Base-by-base conservation (phyloP, 2,888 invertebrate species). In the Epicampocera succincta region DNA sequence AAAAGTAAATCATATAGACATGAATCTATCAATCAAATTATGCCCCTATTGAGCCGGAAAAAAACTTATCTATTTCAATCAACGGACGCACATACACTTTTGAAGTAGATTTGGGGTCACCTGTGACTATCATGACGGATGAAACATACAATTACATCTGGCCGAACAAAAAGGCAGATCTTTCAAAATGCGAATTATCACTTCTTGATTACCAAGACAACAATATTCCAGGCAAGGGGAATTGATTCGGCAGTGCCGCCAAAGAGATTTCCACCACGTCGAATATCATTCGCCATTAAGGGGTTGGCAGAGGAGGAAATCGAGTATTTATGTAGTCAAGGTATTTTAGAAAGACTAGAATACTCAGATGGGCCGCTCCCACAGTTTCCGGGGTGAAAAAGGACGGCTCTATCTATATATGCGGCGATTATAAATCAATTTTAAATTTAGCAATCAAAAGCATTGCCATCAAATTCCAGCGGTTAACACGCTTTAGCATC, bases 391-490 rank as follows among this genome's bases (percentile, higher is more conserved):
- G 84, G 0, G 12, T 50, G 42, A 80, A 83, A 63, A 77, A 46
- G 15, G 81, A 87, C 69, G 85, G 85, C 1, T 71, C 78, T n/a
- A 81, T 87, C 3, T 75, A 86, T 9, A 84, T 87, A 42, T 86
- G 87, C 61, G 85, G 86, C 0, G 86, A 87, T 68, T 86, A 86
- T 42, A 83, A 83, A 15, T 74, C 75, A 1, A 90, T 88, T 0
- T 17, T 90, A 9, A 90, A 90, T 81, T 84, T 84, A 11, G 66
- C 78, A 29, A 52, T 88, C 1, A 80, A 80, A 54, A 86, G 2
- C 85, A 86, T 68, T 77, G 69, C 66, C 84, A 86, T 65, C 86
- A 86, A 65, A 84, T 84, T 61, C 83, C 83, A 29, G 68, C 80
- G 0, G 65, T 84, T 3, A 83, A 13, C 17, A 78, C 76, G 1